These are phyloP conservation scores for Microvelia longipes DNA, from an alignment of 1,140 invertebrate genomes.

Conservation along the genomic window DNA sequence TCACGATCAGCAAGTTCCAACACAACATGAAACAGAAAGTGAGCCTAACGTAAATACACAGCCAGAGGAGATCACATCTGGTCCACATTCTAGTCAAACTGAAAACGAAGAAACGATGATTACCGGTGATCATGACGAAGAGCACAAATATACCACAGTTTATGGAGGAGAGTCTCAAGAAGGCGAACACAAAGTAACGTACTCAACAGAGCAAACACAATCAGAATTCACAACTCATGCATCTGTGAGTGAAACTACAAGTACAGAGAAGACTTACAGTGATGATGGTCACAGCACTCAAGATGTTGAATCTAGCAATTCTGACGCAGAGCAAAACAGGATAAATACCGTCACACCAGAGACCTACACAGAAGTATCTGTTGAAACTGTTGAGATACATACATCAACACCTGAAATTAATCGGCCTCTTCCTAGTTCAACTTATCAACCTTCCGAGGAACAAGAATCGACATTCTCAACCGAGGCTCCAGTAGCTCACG, in stretches of 20 bases:
- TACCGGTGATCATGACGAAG: not conserved
- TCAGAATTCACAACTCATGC: not conserved
- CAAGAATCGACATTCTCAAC: not conserved
- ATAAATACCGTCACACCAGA: not conserved
- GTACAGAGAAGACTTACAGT: not conserved
- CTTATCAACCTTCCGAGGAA: not conserved
- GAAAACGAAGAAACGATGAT: not conserved
- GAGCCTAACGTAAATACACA: not conserved
- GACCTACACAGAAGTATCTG: slow-evolving; percentile 7
- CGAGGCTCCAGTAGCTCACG: not conserved
- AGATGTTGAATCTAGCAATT: not conserved
- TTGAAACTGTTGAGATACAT: slow-evolving; percentile 10
- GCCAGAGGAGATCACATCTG: slow-evolving; percentile 1
- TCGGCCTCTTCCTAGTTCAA: not conserved
- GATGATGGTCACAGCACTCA: not conserved
- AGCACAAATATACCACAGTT: not conserved
- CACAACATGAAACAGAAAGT: not conserved
- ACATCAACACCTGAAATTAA: slow-evolving; percentile 9
- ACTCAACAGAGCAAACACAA: not conserved
- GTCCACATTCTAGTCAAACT: not conserved
- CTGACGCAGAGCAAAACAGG: not conserved
- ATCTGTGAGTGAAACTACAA: not conserved
- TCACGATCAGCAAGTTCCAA: not conserved
- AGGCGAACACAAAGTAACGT: not conserved
- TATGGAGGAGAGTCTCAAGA: not conserved